Evolutionary conservation across 2,888 invertebrate genomes (phyloP).

Genomic region (Trachelus troglodyta): DNA sequence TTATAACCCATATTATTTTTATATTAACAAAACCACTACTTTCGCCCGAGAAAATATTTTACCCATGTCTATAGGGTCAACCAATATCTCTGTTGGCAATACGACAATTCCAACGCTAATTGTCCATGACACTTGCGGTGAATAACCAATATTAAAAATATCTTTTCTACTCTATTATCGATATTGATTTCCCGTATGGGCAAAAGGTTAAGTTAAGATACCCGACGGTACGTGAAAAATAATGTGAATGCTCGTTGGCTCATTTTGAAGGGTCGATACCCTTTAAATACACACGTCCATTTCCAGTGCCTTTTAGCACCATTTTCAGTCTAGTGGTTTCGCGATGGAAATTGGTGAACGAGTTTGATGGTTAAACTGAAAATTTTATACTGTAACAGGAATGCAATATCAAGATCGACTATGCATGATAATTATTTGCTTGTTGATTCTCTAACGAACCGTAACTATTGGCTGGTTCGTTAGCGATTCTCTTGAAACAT

Average conservation of each 20-base stretch:
- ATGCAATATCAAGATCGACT: constrained; percentile 20
- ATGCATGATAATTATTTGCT: constrained; percentile 49
- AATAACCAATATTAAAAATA: background rate
- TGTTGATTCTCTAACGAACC: constrained; percentile 54
- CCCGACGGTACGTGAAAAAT: background rate
- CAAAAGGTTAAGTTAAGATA: background rate
- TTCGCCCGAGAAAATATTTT: background rate
- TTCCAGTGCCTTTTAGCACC: background rate
- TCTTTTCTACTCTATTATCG: background rate
- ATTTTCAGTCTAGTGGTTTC: background rate
- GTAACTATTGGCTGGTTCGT: constrained; percentile 54
- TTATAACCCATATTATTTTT: background rate
- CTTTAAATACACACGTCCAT: background rate
- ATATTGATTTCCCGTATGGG: background rate
- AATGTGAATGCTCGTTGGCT: background rate
- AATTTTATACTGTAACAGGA: background rate
- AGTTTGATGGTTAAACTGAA: background rate
- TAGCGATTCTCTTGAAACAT: constrained; percentile 37
- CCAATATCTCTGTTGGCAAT: background rate
- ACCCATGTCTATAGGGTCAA: background rate
- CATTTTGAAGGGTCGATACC: background rate
- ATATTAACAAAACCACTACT: background rate
- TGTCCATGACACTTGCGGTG: background rate
- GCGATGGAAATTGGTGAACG: background rate
- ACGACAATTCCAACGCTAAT: background rate